Conservation (phyloP, 2,888 invertebrate genomes). For the Rotaria magnacalcarata region DNA sequence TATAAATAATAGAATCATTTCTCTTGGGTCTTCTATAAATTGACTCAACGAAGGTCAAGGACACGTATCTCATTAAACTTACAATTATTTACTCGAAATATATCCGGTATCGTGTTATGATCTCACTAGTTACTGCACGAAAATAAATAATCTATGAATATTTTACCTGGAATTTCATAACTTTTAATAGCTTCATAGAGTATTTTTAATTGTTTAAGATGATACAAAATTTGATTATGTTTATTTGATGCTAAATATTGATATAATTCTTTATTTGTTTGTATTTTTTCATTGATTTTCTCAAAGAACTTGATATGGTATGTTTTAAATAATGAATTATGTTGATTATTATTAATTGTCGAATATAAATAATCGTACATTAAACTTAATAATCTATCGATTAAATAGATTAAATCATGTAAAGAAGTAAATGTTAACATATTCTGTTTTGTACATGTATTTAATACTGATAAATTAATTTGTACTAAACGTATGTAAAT, state of each 20-base stretch:
- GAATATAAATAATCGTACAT: slow-evolving; percentile 1
- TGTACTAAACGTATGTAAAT: background rate
- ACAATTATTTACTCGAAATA: too few species aligned
- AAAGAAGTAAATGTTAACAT: background rate
- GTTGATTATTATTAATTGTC: slow-evolving; percentile 5
- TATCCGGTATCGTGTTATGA: too few species aligned
- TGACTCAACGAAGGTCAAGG: too few species aligned
- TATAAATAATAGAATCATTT: too few species aligned
- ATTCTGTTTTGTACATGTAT: background rate
- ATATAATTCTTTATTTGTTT: slow-evolving; percentile 2
- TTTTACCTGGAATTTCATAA: background rate
- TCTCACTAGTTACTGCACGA: background rate
- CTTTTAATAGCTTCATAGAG: background rate
- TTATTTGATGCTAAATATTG: background rate
- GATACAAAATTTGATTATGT: background rate
- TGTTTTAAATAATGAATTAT: background rate
- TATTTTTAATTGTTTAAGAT: slow-evolving; percentile 28
- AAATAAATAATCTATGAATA: background rate
- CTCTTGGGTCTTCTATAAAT: too few species aligned
- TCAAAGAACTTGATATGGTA: slow-evolving; percentile 8
- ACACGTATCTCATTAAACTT: too few species aligned
- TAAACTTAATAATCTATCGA: background rate
- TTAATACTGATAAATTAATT: background rate
- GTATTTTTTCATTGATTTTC: slow-evolving; percentile 14
- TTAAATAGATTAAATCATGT: background rate